Conservation (phyloP, 1,140 invertebrate species). For the Cotesia glomerata region DNA sequence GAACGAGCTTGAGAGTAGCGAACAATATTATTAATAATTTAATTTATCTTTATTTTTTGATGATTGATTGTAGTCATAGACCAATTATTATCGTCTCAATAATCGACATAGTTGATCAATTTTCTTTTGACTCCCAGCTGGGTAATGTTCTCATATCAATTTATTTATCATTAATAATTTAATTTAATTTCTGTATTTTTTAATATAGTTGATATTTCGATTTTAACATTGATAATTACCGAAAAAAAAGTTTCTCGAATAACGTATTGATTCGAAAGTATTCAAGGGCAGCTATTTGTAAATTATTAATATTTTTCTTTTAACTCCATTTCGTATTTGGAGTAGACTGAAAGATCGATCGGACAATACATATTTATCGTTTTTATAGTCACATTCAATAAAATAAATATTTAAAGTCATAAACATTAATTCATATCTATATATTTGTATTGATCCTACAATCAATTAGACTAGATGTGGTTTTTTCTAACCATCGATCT, state of each 20-base stretch:
- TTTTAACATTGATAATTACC: not conserved
- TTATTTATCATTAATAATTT: not conserved
- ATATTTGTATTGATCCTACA: not conserved
- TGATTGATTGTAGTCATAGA: not conserved
- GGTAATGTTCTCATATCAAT: not conserved
- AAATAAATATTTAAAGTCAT: not conserved
- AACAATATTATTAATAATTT: constrained; percentile 4
- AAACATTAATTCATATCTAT: not conserved
- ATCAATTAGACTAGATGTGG: not conserved
- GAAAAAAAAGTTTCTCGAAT: constrained; percentile 15
- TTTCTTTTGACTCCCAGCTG: not conserved
- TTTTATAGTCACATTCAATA: not conserved
- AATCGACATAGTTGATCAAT: constrained; percentile 1
- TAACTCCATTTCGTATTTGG: constrained; percentile 17
- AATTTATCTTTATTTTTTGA: constrained; percentile 12
- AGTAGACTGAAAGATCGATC: constrained; percentile 35
- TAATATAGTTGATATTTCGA: not conserved
- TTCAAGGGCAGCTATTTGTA: constrained; percentile 32
- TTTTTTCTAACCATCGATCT: constrained; percentile 16
- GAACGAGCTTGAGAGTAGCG: constrained; percentile 54
- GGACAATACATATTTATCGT: constrained; percentile 10
- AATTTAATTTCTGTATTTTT: too few relatives aligned
- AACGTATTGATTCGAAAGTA: constrained; percentile 22
- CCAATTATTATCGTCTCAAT: not conserved
- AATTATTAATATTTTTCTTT: constrained; percentile 24